Conservation (phyloP, 2,797 vertebrate species). For the Pterois miles region DNA sequence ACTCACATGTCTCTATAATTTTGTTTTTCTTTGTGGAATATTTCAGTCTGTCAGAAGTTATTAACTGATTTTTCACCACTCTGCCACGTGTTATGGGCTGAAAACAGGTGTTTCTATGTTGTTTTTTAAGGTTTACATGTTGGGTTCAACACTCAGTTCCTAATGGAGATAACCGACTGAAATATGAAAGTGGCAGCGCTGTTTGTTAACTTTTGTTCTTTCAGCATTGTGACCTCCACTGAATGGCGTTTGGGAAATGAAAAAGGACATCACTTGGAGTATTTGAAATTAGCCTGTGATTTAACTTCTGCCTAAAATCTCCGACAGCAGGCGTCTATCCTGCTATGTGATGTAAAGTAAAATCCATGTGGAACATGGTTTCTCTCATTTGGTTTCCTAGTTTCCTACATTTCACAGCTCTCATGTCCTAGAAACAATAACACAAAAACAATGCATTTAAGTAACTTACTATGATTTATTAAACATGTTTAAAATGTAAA, state of each 20-base stretch:
- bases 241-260: not conserved
- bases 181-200: not conserved
- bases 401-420: not conserved
- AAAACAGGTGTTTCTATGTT: not conserved
- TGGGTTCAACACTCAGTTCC: not conserved
- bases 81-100: not conserved
- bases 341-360: not conserved
- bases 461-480: slow-evolving; percentile 67
- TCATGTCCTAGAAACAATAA: not conserved
- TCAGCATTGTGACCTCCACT: not conserved
- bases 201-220: not conserved
- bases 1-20: too few species aligned
- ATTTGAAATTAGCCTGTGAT: not conserved
- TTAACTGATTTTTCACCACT: too few species aligned
- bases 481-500: slow-evolving; percentile 56
- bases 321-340: not conserved
- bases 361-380: not conserved
- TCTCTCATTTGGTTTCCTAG: not conserved
- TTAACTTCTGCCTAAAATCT: not conserved
- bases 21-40: not conserved
- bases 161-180: not conserved
- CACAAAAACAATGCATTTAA: not conserved
- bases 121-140: not conserved
- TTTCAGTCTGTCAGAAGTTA: not conserved
- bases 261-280: not conserved